Evolutionary conservation across 2,113 vertebrate species (phyloP).

Genomic region (Ptilorrhoa leucosticta): DNA sequence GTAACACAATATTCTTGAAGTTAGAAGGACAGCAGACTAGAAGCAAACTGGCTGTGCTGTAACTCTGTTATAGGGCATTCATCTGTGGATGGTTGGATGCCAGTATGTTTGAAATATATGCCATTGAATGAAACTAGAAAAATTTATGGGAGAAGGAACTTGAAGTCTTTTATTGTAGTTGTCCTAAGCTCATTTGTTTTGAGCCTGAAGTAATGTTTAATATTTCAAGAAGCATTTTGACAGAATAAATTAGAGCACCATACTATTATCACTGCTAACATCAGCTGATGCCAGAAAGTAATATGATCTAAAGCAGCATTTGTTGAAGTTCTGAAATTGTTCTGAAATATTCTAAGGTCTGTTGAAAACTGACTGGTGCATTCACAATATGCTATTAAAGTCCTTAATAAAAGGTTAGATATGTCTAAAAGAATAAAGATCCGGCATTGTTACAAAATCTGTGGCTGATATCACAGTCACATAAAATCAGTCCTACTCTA

Average conservation of each 20-base stretch:
- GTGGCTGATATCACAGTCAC: not conserved
- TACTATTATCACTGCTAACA: not conserved
- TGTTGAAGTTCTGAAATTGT: not conserved
- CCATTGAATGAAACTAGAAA: not conserved
- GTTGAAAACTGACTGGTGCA: not conserved
- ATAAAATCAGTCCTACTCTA: not conserved
- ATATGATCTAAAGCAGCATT: not conserved
- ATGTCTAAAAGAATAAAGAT: not conserved
- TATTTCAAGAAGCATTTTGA: conserved; percentile 21
- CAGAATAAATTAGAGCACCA: not conserved
- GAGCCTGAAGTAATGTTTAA: not conserved
- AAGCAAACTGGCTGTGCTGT: not conserved
- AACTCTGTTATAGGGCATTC: not conserved
- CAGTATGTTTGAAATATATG: not conserved
- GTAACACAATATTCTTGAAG: not conserved
- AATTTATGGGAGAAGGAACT: not conserved
- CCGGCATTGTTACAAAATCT: not conserved
- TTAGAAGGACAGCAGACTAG: not conserved
- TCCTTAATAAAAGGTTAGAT: not conserved
- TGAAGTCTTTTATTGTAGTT: not conserved
- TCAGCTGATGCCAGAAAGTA: not conserved
- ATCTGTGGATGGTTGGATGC: not conserved
- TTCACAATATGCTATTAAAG: not conserved
- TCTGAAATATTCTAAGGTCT: not conserved
- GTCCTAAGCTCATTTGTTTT: not conserved